Evolutionary conservation across 2,113 vertebrate species (phyloP).

Genomic region (Tenrec ecaudatus): DNA sequence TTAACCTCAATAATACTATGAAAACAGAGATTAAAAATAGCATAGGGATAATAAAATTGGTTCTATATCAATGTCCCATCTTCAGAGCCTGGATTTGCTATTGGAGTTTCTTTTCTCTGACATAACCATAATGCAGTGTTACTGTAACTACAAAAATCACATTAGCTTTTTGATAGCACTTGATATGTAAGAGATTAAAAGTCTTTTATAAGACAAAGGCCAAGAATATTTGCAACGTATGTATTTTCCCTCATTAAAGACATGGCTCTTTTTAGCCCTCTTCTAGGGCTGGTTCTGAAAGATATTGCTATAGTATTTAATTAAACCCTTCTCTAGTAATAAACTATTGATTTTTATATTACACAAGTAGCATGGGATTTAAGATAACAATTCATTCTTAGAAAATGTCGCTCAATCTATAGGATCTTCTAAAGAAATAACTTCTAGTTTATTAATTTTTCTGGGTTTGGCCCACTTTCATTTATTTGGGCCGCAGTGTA

Average conservation of each 20-base stretch:
- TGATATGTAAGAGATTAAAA: conserved; percentile 4
- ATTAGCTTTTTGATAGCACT: background rate
- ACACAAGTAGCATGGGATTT: background rate
- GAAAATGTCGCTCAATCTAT: background rate
- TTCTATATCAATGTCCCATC: background rate
- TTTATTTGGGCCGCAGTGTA: background rate
- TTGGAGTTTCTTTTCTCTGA: background rate
- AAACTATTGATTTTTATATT: conserved; percentile 32
- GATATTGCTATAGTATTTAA: background rate
- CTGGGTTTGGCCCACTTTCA: background rate
- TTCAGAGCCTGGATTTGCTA: background rate
- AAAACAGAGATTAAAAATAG: conserved; percentile 39
- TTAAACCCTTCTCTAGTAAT: conserved; percentile 17
- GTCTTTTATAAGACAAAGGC: background rate
- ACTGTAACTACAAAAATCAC: background rate
- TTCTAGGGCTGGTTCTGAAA: conserved; percentile 23
- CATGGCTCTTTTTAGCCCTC: background rate
- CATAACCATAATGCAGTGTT: background rate
- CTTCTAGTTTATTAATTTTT: background rate
- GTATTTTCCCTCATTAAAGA: background rate
- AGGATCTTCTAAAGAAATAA: background rate
- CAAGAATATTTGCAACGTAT: background rate
- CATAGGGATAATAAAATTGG: background rate
- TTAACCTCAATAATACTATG: background rate
- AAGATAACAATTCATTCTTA: background rate